phyloP scores from a whole-genome alignment of 2,888 invertebrate genomes.

The Villa cingulata region DNA sequence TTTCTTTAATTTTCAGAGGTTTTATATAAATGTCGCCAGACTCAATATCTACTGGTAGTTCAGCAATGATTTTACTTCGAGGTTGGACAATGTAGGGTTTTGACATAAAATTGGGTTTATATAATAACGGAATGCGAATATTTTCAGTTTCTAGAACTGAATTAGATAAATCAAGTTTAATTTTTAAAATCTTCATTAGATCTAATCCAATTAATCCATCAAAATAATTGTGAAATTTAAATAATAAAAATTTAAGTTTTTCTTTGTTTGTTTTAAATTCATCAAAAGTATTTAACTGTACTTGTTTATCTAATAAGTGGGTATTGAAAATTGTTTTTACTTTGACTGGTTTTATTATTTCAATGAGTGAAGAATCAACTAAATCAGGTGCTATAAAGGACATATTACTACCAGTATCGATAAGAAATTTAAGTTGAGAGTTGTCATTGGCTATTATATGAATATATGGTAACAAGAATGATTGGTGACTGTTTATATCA shows the following conservation, averaged over 20 bases:
- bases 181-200: constrained; percentile 9
- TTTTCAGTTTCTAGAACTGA: constrained; percentile 5
- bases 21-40: constrained; percentile 8
- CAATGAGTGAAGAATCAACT: neutral
- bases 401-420: constrained; percentile 1
- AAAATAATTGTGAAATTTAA: constrained; percentile 15
- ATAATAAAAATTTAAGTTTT: neutral
- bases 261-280: constrained; percentile 9
- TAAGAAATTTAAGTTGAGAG: constrained; percentile 1
- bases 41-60: constrained; percentile 10
- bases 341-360: neutral
- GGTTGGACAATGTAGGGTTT: constrained; percentile 7
- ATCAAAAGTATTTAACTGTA: constrained; percentile 6
- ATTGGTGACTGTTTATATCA: constrained; percentile 1
- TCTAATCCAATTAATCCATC: constrained; percentile 15
- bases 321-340: neutral
- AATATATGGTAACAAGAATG: neutral
- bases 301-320: constrained; percentile 6
- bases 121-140: constrained; percentile 4
- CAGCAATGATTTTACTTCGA: constrained; percentile 5
- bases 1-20: constrained; percentile 2
- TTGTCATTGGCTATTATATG: neutral
- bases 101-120: constrained; percentile 10
- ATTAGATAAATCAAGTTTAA: constrained; percentile 11
- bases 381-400: neutral